Conservation (phyloP, 2,113 vertebrate genomes). For the Peromyscus leucopus region DNA sequence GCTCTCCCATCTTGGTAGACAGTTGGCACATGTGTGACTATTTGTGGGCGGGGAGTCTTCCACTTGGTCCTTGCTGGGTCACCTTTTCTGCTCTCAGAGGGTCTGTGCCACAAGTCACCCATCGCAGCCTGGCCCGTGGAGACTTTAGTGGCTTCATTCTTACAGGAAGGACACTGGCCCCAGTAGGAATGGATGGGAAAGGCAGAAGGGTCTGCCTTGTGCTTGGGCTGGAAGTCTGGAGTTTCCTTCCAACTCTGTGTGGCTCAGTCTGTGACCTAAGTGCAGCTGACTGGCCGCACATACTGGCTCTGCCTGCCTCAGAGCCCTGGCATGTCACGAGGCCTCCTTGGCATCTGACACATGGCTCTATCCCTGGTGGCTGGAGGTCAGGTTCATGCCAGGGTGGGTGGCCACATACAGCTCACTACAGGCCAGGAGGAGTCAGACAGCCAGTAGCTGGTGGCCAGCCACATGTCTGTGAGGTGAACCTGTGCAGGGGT, state of each 20-base stretch:
- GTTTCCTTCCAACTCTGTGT: not conserved
- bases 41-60: not conserved
- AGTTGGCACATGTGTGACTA: not conserved
- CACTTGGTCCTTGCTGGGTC: no score
- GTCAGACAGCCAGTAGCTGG: not conserved
- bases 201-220: rapidly evolving
- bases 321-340: not conserved
- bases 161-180: not conserved
- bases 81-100: not conserved
- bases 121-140: not conserved
- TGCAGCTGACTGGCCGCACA: not conserved
- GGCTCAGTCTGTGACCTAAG: rapidly evolving
- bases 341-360: no score
- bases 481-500: not conserved
- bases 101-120: not conserved
- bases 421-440: not conserved
- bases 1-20: not conserved
- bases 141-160: not conserved
- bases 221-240: not conserved
- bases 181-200: not conserved
- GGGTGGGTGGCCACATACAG: not conserved
- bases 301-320: not conserved
- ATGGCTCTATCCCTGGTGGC: not conserved
- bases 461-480: not conserved
- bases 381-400: not conserved